Percentiles rank a stretch among this genome's conserved stretches.
These are phyloP conservation scores for Centropyge bicolor DNA, from an alignment of 2,797 vertebrate genomes.

Conservation along the genomic window DNA sequence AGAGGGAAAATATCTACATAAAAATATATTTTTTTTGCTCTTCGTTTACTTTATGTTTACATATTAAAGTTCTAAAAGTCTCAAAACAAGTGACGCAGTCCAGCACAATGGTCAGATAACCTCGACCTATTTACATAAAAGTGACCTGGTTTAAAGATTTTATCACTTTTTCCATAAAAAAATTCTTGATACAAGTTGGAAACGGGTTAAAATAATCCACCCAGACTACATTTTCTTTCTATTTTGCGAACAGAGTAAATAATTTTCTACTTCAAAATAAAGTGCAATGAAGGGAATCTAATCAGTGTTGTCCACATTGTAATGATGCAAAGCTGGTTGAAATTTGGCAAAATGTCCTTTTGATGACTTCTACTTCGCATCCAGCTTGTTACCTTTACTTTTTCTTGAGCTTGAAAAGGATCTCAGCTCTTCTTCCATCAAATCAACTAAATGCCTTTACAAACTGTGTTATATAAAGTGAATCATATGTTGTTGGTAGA, in stretches of 20 bases:
- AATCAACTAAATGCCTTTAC: background rate
- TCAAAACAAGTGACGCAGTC: background rate
- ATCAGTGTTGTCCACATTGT: too few species aligned
- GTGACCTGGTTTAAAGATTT: background rate
- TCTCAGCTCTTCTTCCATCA: background rate
- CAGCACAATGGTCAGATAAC: background rate
- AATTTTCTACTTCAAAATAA: too few species aligned
- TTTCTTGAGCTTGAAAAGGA: background rate
- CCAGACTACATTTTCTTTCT: too few species aligned
- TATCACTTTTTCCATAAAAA: background rate
- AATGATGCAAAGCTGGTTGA: too few species aligned
- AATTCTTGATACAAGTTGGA: background rate
- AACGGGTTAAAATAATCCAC: too few species aligned
- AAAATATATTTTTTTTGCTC: background rate
- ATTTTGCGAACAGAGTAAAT: too few species aligned
- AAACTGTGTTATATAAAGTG: background rate
- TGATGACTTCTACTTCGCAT: background rate
- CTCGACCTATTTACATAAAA: background rate
- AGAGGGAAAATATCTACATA: background rate
- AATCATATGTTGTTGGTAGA: background rate
- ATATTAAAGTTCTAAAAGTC: background rate
- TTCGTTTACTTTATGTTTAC: background rate
- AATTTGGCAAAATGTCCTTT: too few species aligned
- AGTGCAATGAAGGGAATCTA: too few species aligned
- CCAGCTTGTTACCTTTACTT: background rate